These are phyloP conservation scores for Stomatorhinus ivindoensis DNA, from an alignment of 2,113 vertebrate species.

Conservation along the genomic window DNA sequence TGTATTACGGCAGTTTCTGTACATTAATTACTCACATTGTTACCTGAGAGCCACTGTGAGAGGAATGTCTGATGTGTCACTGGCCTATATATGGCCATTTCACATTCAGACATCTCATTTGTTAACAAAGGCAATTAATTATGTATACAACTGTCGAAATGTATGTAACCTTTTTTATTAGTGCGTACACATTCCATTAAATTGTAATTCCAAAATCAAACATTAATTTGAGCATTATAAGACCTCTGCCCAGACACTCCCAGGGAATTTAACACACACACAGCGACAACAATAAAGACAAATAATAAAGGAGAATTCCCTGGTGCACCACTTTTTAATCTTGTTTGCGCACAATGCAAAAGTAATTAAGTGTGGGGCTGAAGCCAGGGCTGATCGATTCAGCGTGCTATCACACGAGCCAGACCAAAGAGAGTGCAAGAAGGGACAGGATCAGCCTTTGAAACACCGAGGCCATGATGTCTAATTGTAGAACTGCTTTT, in stretches of 20 bases:
- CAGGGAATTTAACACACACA: slow-evolving; percentile 5
- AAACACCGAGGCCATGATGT: background rate
- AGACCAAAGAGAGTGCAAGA: background rate
- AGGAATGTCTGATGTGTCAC: background rate
- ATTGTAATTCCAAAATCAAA: slow-evolving; percentile 1
- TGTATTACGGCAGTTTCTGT: background rate
- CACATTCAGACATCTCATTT: slow-evolving; percentile 8
- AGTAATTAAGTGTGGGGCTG: background rate
- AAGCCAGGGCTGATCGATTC: background rate
- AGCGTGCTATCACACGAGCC: background rate
- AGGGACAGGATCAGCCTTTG: background rate
- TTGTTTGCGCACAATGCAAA: slow-evolving; percentile 15
- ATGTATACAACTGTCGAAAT: slow-evolving; percentile 12
- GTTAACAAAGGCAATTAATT: slow-evolving; percentile 8
- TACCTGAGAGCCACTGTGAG: background rate
- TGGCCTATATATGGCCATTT: background rate
- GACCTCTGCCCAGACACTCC: slow-evolving; percentile 9
- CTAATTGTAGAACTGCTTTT: background rate
- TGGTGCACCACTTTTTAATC: slow-evolving; percentile 4
- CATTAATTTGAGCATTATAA: slow-evolving; percentile 8
- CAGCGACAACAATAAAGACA: background rate
- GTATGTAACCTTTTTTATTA: slow-evolving; percentile 15
- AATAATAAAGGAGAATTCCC: slow-evolving; percentile 8
- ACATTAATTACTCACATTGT: background rate
- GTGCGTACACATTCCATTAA: slow-evolving; percentile 5